These are phyloP conservation scores for Hypomecis atomaria DNA, from an alignment of 2,888 invertebrate species.

Conservation along the genomic window DNA sequence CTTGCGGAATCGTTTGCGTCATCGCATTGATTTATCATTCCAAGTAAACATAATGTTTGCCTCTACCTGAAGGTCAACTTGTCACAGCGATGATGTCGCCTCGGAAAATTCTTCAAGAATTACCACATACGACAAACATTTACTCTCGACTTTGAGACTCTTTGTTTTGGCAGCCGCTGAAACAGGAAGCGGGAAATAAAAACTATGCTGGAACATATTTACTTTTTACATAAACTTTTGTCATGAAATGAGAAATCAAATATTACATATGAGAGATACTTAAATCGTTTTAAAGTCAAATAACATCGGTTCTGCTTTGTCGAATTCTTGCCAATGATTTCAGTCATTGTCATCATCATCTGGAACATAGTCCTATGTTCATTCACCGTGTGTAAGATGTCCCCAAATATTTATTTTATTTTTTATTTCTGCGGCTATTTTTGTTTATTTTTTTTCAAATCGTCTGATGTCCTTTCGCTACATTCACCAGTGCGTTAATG, in stretches of 20 bases:
- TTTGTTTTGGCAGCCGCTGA: not conserved
- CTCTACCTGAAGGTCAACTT: constrained; percentile 63
- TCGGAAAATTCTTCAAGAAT: constrained; percentile 64
- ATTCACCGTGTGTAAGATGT: no score
- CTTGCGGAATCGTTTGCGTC: constrained; percentile 38
- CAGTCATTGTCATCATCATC: no score
- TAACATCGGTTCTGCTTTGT: not conserved
- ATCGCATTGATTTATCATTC: constrained; percentile 40
- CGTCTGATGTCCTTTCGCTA: no score
- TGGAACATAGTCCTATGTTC: no score
- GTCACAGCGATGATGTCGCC: constrained; percentile 57
- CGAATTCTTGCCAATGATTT: not conserved
- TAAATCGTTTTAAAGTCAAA: not conserved
- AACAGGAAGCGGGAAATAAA: not conserved
- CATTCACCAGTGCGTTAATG: no score
- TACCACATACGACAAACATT: constrained; percentile 53
- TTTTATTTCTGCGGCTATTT: no score
- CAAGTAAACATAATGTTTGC: constrained; percentile 45
- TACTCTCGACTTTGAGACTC: constrained; percentile 1
- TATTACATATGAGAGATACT: not conserved
- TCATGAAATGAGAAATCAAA: not conserved
- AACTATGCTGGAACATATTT: not conserved
- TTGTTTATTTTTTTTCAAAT: no score
- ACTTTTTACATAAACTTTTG: not conserved
- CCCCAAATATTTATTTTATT: no score